A percentile compares a stretch with the other conserved stretches of the same genome.
Conservation (phyloP, 2,888 invertebrate genomes). For the Drosophila subsilvestris region DNA sequence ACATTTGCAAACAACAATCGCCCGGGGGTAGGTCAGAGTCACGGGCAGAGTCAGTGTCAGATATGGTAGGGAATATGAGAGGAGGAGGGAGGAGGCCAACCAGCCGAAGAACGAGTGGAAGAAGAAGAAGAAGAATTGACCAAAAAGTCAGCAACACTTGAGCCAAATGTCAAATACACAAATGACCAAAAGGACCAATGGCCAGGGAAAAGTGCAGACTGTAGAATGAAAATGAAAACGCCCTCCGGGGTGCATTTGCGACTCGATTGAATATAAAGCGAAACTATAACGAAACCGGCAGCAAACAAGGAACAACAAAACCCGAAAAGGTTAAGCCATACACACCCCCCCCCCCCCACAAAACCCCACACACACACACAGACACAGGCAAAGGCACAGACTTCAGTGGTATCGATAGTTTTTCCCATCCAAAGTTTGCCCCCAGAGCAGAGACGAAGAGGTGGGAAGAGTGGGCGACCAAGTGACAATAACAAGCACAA, state of each 20-base stretch:
- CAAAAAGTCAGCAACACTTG: constrained; percentile 80
- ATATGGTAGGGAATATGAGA: neutral
- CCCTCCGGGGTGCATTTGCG: constrained; percentile 78
- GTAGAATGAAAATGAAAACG: constrained; percentile 61
- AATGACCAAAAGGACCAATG: constrained; percentile 50
- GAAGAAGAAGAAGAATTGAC: constrained; percentile 52
- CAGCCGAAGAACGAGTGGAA: neutral
- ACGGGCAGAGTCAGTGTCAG: too few relatives aligned
- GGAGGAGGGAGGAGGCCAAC: too few relatives aligned
- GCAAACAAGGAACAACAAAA: constrained; percentile 41
- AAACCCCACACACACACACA: neutral
- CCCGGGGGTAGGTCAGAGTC: neutral
- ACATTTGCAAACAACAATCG: constrained; percentile 12
- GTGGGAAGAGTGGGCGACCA: constrained; percentile 21
- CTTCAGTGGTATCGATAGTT: constrained; percentile 65
- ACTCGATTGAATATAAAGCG: constrained; percentile 66
- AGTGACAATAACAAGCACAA: constrained; percentile 79
- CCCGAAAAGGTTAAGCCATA: constrained; percentile 64
- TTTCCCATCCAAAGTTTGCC: constrained; percentile 50
- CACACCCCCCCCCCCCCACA: neutral
- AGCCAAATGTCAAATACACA: constrained; percentile 79
- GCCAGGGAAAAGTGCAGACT: constrained; percentile 41
- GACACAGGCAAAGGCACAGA: neutral
- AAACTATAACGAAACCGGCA: constrained; percentile 53
- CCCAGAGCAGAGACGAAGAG: constrained; percentile 24